A percentile compares a stretch with the other conserved stretches of the same genome.
Evolutionary conservation across 2,888 invertebrate species (phyloP).

Genomic region (Stenchaetothrips biformis): DNA sequence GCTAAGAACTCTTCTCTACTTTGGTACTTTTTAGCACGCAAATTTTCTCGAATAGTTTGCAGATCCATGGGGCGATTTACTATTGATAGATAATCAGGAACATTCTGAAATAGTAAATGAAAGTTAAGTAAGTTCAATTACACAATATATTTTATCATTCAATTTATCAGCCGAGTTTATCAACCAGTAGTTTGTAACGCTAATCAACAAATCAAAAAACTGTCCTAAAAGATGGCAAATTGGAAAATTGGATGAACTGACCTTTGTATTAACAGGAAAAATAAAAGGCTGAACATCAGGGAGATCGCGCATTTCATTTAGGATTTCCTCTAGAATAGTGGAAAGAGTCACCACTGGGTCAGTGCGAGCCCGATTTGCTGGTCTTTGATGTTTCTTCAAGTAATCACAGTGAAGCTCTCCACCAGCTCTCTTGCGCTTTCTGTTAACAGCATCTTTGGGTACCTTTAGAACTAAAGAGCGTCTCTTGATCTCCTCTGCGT

Average conservation of each 20-base stretch:
- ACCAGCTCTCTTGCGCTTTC: constrained; percentile 59
- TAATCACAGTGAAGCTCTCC: constrained; percentile 82
- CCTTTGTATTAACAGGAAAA: constrained; percentile 90
- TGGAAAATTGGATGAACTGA: constrained; percentile 41
- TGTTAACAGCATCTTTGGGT: constrained; percentile 65
- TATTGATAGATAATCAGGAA: constrained; percentile 91
- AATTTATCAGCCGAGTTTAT: background rate
- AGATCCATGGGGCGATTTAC: constrained; percentile 94
- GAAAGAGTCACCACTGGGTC: constrained; percentile 95
- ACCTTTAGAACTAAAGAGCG: constrained; percentile 71
- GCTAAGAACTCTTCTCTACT: constrained; percentile 92
- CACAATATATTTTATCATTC: constrained; percentile 23
- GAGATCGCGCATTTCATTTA: constrained; percentile 87
- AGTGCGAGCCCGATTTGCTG: constrained; percentile 84
- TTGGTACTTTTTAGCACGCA: constrained; percentile 84
- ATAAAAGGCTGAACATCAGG: constrained; percentile 91
- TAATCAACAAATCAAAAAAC: background rate
- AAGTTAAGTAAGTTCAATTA: constrained; percentile 26
- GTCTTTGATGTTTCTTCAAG: constrained; percentile 71
- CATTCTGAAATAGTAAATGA: constrained; percentile 52
- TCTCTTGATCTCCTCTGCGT: constrained; percentile 80
- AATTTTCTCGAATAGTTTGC: constrained; percentile 87
- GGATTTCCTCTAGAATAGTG: constrained; percentile 81
- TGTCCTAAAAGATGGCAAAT: background rate
- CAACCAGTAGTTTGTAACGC: background rate